Base-by-base conservation (phyloP, 1,140 invertebrate species). In the Adoxophyes honmai region DNA sequence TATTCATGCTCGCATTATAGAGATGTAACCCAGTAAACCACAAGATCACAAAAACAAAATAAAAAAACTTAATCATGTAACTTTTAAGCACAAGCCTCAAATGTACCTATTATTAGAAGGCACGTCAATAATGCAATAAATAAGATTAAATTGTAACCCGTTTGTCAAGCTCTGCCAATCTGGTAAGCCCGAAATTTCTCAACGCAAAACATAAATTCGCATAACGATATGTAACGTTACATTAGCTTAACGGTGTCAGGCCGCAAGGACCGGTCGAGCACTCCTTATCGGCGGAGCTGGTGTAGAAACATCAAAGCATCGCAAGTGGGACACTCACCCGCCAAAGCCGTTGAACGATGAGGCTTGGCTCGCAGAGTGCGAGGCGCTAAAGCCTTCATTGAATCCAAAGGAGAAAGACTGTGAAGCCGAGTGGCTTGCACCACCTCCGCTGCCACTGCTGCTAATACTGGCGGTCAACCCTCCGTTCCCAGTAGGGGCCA, bases 341-440 rank as follows among this genome's bases (percentile, higher is more conserved):
- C 81, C 84, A 59, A 87, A 84, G 54, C 82, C 81, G 68, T 79
- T 79, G 61, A 88, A 86, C 8, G 85, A 88, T 1, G 85, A 76
- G 6, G 85, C 74, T 58, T 88, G 85, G 36, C 85, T 88, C 10
- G 82, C 85, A 8, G 85, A 85, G 39, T 88, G 85, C 0, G 85
- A 86, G 34, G 85, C 74, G 65, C 85, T 86, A 64, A 88, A 86
- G 9, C 85, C 85, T 58, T 86, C 72, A 55, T 82, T 88, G 60
- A 88, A 86, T 48, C 85, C 85, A 56, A 88, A 85, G 0, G 85
- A 81, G 60, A 88, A 88, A 0, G 85, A 86, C 42, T 88, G 85
- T 0, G 82, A 85, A 4, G 85, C 85, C 0, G 85, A 81, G 16
- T 86, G 85, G 52, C 82, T 86, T 9, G 70, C 59, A 6, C 81